Evolutionary conservation across 2,797 vertebrate genomes (phyloP).

Genomic region (Tenualosa thibaudeaui): DNA sequence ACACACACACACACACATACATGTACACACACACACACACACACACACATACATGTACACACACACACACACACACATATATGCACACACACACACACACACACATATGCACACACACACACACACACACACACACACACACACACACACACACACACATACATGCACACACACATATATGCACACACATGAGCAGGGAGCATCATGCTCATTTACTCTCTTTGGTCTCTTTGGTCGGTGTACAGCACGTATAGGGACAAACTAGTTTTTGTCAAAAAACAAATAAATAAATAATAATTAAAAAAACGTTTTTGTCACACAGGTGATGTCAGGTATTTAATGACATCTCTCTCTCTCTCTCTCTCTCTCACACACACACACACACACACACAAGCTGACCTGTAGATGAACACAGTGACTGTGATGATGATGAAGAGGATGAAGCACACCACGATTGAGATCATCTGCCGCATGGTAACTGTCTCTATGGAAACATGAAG

Average conservation of each 20-base stretch:
- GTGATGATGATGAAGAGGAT: constrained; percentile 78
- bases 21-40: constrained; percentile 10
- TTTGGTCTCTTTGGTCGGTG: no score
- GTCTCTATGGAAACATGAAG: constrained; percentile 65
- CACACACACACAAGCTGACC: constrained; percentile 64
- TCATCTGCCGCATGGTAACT: constrained; percentile 83
- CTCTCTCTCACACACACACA: not conserved
- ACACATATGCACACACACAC: no score
- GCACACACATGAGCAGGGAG: no score
- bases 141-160: not conserved
- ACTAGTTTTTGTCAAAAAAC: no score
- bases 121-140: not conserved
- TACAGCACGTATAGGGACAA: no score
- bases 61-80: not conserved
- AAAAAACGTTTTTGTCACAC: no score
- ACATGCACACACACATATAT: constrained; percentile 28
- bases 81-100: constrained; percentile 31
- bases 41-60: not conserved
- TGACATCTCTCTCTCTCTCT: not conserved
- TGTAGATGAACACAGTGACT: constrained; percentile 86
- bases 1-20: constrained; percentile 4
- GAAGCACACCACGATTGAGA: constrained; percentile 84
- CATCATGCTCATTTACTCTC: no score
- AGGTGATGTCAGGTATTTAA: no score
- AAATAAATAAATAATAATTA: no score